Base-by-base conservation (phyloP, 2,113 vertebrate species). In the Pelodiscus sinensis region DNA sequence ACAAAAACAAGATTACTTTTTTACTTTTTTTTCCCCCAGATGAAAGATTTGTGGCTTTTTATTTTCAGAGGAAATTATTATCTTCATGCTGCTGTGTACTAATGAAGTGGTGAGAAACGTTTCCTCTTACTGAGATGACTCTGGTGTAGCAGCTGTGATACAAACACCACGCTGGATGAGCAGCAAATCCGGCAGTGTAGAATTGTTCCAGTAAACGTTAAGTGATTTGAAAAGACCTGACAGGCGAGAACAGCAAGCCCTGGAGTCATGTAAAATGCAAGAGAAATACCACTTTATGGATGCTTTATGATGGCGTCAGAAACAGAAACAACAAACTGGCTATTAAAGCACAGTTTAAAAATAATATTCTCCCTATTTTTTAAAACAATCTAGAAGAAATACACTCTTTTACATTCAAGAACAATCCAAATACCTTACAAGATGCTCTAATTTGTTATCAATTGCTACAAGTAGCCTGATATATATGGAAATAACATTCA, bases 261-360 rank as follows among this genome's bases (percentile, higher is more conserved):
- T 85, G 98, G 98, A 98, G 98, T 99, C 99, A 98, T 99, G 98
- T 98, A 99, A 99, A 99, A 99, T 98, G 99, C 99, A 99, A 98
- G 98, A 98, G 98, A 98, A 97, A 98, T 97, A 97, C 98, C 98
- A 97, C 97, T 98, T 97, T 98, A 98, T 96, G 92, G 97, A 92
- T 58, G 86, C 95, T 92, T 97, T 95, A 93, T 97, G 97, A 97
- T 95, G 96, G 95, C 94, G 96, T 95, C 93, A 95, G 98, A 97
- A 96, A 97, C 91, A 97, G 96, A 96, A 98, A 98, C 96, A 98
- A 97, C 95, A 97, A 97, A 96, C 93, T 73, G 56, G 92, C 97
- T 93, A 97, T 97, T 94, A 95, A 96, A 96, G 95, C 93, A 96
- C 94, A 96, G 93, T 97, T 97, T 95, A 94, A 87, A 88, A 94